A percentile compares a stretch with the other conserved stretches of the same genome.
Evolutionary conservation across 2,113 vertebrate genomes (phyloP).

Genomic region (Nesogale talazaci): DNA sequence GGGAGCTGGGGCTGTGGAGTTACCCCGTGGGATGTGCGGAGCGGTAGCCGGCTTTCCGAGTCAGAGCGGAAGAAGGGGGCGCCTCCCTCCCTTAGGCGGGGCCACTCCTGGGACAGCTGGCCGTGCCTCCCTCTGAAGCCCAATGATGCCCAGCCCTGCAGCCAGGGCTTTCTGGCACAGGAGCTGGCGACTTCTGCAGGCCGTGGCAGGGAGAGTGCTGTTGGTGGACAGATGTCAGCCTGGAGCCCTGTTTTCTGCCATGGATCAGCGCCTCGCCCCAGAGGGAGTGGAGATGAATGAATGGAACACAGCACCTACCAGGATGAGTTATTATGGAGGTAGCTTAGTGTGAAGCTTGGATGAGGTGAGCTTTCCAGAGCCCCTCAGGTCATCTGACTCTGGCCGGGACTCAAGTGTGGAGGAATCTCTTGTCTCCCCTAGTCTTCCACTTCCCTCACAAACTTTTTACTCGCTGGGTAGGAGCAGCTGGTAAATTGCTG

Average conservation of each 20-base stretch:
- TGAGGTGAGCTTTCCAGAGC: neutral
- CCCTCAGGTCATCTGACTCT: neutral
- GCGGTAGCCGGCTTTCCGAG: no score
- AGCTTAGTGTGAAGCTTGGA: neutral
- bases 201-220: neutral
- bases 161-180: neutral
- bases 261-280: neutral
- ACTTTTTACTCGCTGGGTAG: neutral
- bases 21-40: neutral
- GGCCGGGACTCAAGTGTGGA: neutral
- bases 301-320: neutral
- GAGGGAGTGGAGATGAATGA: neutral
- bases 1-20: no score
- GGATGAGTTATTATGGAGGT: neutral
- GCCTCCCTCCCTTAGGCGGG: neutral
- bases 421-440: neutral
- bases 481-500: neutral
- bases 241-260: neutral
- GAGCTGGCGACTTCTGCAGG: neutral
- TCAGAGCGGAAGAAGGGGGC: neutral
- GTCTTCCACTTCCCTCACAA: rapidly evolving
- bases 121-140: neutral
- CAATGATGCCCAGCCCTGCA: neutral
- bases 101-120: neutral
- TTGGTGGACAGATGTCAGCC: no score